Evolutionary conservation across 2,113 vertebrate species (phyloP).

Genomic region (Leucoraja erinaceus): DNA sequence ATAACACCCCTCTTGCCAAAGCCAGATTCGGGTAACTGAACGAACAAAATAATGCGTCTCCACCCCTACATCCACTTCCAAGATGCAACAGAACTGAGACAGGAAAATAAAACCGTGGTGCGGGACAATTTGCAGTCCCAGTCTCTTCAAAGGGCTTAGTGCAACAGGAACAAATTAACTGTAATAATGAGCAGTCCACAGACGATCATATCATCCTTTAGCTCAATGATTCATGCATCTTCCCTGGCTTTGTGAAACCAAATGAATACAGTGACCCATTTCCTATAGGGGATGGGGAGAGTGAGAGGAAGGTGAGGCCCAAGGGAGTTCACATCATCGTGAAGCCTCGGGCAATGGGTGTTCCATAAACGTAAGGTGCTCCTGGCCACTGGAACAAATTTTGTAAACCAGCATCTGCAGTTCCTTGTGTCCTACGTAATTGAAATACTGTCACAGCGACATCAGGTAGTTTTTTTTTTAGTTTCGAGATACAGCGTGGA

Average conservation of each 20-base stretch:
- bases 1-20: too few relatives aligned
- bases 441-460: background rate
- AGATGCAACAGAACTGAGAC: background rate
- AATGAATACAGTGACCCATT: background rate
- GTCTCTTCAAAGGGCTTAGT: background rate
- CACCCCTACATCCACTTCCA: background rate
- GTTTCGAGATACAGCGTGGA: too few relatives aligned
- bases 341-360: background rate
- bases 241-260: background rate
- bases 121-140: background rate
- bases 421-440: background rate
- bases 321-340: background rate
- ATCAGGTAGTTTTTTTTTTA: too few relatives aligned
- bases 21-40: background rate
- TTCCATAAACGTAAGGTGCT: background rate
- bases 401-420: background rate
- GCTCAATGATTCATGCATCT: background rate
- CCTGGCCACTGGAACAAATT: background rate
- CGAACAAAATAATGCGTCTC: background rate
- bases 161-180: constrained; percentile 9
- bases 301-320: too few relatives aligned
- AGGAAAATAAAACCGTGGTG: background rate
- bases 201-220: background rate
- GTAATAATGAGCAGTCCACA: background rate
- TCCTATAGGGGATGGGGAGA: background rate